Evolutionary conservation across 2,797 vertebrate genomes (phyloP).

Genomic region (Antennarius maculatus): DNA sequence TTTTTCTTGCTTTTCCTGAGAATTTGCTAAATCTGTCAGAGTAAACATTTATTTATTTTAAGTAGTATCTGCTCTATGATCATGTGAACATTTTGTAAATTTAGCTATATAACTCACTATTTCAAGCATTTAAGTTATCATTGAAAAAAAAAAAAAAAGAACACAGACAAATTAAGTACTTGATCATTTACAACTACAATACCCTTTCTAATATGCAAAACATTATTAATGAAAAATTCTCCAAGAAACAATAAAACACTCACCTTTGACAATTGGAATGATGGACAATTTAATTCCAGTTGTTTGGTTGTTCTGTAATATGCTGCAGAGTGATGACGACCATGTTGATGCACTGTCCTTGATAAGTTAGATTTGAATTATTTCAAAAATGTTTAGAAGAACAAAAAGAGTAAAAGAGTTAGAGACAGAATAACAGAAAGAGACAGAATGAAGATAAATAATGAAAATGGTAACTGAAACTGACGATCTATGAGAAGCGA

Average conservation of each 20-base stretch:
- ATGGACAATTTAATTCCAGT: conserved; percentile 62
- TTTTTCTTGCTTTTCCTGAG: background rate
- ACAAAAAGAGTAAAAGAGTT: background rate
- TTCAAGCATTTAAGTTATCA: background rate
- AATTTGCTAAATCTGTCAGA: background rate
- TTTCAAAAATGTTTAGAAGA: conserved; percentile 6
- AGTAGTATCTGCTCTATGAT: background rate
- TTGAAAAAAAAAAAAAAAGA: background rate
- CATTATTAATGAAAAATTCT: background rate
- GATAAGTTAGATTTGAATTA: conserved; percentile 36
- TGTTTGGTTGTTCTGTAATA: conserved; percentile 45
- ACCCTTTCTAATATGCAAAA: conserved; percentile 4
- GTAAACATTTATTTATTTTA: background rate
- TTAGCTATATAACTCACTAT: background rate
- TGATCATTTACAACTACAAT: background rate
- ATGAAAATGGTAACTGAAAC: conserved; percentile 23
- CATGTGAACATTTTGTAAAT: background rate
- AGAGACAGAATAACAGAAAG: conserved; percentile 18
- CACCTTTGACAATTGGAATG: conserved; percentile 54
- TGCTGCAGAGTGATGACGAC: conserved; percentile 41
- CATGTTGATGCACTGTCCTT: conserved; percentile 56
- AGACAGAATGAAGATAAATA: conserved; percentile 23
- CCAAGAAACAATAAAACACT: conserved; percentile 31
- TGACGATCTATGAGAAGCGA: conserved; percentile 35
- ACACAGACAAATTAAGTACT: background rate